Base-by-base conservation (phyloP, 2,113 vertebrate species). In the Pseudolaguvia tuberculata region DNA sequence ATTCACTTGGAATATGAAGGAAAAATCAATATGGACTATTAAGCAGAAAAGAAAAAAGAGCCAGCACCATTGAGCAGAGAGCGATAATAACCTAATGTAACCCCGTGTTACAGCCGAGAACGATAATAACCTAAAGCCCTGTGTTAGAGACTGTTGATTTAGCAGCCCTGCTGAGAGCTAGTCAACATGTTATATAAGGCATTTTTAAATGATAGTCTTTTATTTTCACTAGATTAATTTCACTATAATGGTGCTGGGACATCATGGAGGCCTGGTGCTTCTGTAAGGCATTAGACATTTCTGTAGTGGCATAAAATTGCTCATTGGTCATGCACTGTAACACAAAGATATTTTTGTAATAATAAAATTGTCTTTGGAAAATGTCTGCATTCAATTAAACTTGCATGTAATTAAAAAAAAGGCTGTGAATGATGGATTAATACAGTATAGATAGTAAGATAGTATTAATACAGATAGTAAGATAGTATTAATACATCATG, bases 201-300 rank as follows among this genome's bases (percentile, higher is more conserved):
- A 39, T 35, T 57, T 57, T 31, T 72, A 56, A 58, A 52, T 20
- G 4, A 45, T 65, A 74, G 52, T 35, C 1, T 50, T 45, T 27
- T 50, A 35, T 35, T 50, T 39, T 58, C 29, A 39, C 53, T n/a
- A 57, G 23, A 77, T 78, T 71, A 70, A 66, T 42, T 73, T 11
- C 10, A 73, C 62, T 77, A n/a, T n/a, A 69, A 78, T 47, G 75
- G 65, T 66, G 67, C 71, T 76, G 27, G 39, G 48, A 56, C 73
- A 67, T 39, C 48, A 42, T 53, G 75, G 58, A 78, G 47, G 66
- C 71, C 79, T 80, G 75, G 71, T 12, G 71, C 76, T 75, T 80
- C 79, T 71, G 14, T 58, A 27, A 10, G 4, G 47, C 55, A 61
- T 53, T 61, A 48, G 47, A 52, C 27, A 48, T 59, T 17, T 17